A percentile compares a stretch with the other conserved stretches of the same genome.
Conservation (phyloP, 2,888 invertebrate species). For the Hymenopus coronatus region DNA sequence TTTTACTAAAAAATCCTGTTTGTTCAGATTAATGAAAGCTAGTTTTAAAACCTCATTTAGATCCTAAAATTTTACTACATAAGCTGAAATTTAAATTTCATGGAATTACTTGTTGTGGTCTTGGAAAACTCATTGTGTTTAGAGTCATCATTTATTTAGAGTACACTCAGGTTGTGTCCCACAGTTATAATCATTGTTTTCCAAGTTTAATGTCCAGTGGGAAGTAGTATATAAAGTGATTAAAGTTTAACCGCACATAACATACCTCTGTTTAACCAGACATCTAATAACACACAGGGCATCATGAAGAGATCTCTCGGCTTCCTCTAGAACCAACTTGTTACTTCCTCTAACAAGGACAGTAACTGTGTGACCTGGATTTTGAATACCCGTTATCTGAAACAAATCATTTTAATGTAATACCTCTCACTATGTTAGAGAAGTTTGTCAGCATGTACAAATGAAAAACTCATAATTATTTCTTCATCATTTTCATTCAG, state of each 20-base stretch:
- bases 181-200: not conserved
- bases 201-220: not conserved
- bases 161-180: not conserved
- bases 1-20: too few relatives aligned
- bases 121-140: not conserved
- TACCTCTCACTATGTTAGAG: not conserved
- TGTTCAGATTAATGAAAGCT: too few relatives aligned
- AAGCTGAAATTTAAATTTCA: too few relatives aligned
- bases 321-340: constrained; percentile 77
- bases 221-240: not conserved
- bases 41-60: too few relatives aligned
- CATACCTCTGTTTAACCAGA: constrained; percentile 77
- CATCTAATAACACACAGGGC: constrained; percentile 92
- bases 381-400: constrained; percentile 80
- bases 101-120: too few relatives aligned
- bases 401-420: constrained; percentile 6
- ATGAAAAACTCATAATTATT: not conserved
- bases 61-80: too few relatives aligned
- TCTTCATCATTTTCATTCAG: not conserved
- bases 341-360: constrained; percentile 88
- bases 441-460: not conserved
- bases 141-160: not conserved
- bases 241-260: not conserved
- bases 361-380: constrained; percentile 87
- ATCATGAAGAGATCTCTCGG: constrained; percentile 78